phyloP scores from a whole-genome alignment of 2,888 invertebrate species.

The Criorhina ranunculi region DNA sequence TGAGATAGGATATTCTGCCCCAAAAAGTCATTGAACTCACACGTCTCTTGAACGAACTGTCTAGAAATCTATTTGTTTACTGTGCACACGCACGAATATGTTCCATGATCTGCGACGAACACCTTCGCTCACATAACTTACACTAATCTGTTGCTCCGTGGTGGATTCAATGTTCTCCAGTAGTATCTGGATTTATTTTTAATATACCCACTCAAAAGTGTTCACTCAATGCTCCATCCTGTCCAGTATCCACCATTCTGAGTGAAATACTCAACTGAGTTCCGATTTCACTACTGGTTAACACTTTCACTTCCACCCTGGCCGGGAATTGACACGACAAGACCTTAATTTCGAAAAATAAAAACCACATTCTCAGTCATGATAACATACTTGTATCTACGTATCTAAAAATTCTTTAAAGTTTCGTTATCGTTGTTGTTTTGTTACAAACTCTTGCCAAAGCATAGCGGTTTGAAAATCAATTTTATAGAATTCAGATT shows the following conservation, averaged over 20 bases:
- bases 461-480: conserved; percentile 35
- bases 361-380: neutral
- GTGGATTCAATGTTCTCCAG: conserved; percentile 15
- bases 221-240: conserved; percentile 20
- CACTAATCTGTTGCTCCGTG: neutral
- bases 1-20: neutral
- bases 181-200: conserved; percentile 23
- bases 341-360: neutral
- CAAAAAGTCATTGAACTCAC: neutral
- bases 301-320: conserved; percentile 24
- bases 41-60: neutral
- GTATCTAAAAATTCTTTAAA: conserved; percentile 17
- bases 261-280: conserved; percentile 19
- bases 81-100: neutral
- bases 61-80: neutral
- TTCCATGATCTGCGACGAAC: neutral
- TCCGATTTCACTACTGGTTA: neutral
- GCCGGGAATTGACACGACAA: neutral
- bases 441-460: conserved; percentile 11
- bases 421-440: conserved; percentile 25
- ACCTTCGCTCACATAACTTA: neutral
- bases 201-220: conserved; percentile 5
- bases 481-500: conserved; percentile 47
- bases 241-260: conserved; percentile 1
- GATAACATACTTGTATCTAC: conserved; percentile 12